Evolutionary conservation across 2,888 invertebrate species (phyloP).

Genomic region (Congeria kusceri): DNA sequence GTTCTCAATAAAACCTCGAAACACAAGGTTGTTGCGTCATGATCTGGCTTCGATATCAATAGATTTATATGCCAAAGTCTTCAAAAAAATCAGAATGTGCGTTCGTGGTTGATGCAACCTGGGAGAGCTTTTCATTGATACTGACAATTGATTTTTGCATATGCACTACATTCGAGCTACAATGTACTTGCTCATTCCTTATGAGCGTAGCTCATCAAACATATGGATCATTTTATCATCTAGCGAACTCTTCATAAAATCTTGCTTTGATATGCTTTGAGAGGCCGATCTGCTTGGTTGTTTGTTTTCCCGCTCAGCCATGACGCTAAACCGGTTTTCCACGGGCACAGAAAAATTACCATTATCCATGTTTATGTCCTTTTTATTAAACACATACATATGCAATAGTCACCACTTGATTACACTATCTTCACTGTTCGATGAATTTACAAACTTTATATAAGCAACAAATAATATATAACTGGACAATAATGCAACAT

Average conservation of each 20-base stretch:
- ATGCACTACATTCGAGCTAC: background rate
- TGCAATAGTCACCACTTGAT: no score
- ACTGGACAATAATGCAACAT: no score
- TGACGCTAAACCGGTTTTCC: background rate
- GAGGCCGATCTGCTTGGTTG: background rate
- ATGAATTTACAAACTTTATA: no score
- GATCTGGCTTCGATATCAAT: slow-evolving; percentile 11
- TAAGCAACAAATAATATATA: no score
- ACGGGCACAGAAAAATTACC: background rate
- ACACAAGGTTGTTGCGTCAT: background rate
- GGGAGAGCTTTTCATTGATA: background rate
- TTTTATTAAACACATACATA: no score
- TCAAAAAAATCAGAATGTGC: background rate
- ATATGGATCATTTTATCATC: background rate
- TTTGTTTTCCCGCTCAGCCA: background rate
- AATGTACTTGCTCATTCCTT: background rate
- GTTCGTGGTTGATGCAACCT: background rate
- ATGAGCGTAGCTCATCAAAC: slow-evolving; percentile 3
- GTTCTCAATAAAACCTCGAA: background rate
- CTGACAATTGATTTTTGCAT: background rate
- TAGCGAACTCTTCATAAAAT: background rate
- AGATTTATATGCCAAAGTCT: background rate
- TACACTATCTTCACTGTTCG: no score
- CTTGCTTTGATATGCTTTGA: background rate
- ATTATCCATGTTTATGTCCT: background rate